Percentiles rank a stretch among this genome's conserved stretches.
These are phyloP conservation scores for Rhabdomys dilectus DNA, from an alignment of 2,113 vertebrate genomes.

Conservation along the genomic window DNA sequence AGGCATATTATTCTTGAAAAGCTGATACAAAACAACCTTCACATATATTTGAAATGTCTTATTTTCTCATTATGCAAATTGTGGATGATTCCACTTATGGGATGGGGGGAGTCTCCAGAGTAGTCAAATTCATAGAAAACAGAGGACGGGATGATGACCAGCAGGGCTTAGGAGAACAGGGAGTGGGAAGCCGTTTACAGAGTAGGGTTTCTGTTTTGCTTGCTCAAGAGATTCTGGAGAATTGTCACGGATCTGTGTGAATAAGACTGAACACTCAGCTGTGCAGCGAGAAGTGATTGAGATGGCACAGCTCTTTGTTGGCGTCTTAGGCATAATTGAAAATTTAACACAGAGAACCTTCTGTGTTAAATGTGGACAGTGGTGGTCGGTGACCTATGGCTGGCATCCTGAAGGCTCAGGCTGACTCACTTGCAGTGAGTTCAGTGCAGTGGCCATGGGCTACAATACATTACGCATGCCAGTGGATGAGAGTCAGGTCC, in stretches of 20 bases:
- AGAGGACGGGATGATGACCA: not conserved
- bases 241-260: not conserved
- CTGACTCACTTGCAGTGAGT: slow-evolving; percentile 85
- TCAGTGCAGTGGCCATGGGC: slow-evolving; percentile 90
- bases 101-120: not conserved
- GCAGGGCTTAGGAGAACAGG: not conserved
- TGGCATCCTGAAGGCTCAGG: slow-evolving; percentile 87
- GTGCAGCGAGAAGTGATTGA: not conserved
- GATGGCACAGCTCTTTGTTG: not conserved
- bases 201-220: not conserved
- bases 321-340: not conserved
- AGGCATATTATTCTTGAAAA: not conserved
- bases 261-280: not conserved
- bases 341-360: slow-evolving; percentile 82
- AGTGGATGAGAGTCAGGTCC: slow-evolving; percentile 89
- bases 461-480: slow-evolving; percentile 92
- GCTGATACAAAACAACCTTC: not conserved
- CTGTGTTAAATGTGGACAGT: too few relatives aligned
- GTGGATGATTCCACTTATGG: not conserved
- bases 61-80: slow-evolving; percentile 40
- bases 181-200: not conserved
- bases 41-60: not conserved
- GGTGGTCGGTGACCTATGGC: slow-evolving; percentile 81
- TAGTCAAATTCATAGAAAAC: not conserved
- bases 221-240: not conserved